A percentile compares a stretch with the other conserved stretches of the same genome.
Evolutionary conservation across 35 echinoderm and acorn worm genomes (phyloP).

Genomic region (Lytechinus variegatus): DNA sequence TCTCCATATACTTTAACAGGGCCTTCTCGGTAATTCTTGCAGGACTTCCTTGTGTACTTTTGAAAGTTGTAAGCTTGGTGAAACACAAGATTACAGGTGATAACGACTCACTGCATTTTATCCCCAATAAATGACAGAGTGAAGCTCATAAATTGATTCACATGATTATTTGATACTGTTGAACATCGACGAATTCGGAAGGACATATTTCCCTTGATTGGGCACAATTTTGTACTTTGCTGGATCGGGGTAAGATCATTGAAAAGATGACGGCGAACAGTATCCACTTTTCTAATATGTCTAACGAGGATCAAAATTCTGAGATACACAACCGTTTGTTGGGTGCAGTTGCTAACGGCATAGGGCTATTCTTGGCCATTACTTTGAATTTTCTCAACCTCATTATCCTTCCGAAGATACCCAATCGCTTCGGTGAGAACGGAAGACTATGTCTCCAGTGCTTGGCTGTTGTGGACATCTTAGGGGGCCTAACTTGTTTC

Average conservation of each 20-base stretch:
- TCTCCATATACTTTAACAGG: no score
- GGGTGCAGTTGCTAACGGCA: background rate
- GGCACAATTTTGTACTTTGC: no score
- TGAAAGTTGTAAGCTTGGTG: no score
- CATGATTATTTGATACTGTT: no score
- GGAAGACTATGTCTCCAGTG: slow-evolving; percentile 31
- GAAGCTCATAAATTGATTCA: no score
- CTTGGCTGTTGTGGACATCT: slow-evolving; percentile 26
- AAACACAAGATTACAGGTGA: no score
- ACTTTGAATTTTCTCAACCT: slow-evolving; percentile 7
- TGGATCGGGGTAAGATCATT: background rate
- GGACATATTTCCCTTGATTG: no score
- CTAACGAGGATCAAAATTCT: background rate
- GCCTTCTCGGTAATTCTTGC: no score
- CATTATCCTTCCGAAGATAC: slow-evolving; percentile 27
- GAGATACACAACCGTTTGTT: background rate
- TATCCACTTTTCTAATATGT: background rate
- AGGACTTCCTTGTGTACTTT: no score
- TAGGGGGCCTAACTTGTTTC: background rate
- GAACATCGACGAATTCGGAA: no score
- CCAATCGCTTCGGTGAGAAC: slow-evolving; percentile 16
- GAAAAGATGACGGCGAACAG: background rate
- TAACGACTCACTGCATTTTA: no score
- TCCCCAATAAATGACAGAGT: no score
- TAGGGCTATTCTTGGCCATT: background rate